phyloP scores from a whole-genome alignment of 2,888 invertebrate genomes.

The Nephrocerus scutellatus region DNA sequence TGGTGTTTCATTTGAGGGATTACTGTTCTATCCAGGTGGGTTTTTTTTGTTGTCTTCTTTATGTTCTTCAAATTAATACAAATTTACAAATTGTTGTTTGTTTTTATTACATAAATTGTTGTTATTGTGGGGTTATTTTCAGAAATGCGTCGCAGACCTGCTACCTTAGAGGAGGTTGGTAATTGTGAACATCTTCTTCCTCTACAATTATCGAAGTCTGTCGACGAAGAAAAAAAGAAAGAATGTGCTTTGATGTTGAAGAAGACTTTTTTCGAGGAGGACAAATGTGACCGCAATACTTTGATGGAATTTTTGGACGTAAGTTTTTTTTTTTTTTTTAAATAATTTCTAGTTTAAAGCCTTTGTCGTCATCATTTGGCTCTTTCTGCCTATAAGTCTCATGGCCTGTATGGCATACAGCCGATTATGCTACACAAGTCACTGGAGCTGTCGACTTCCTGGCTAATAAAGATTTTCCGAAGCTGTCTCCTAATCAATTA shows the following conservation, averaged over 20 bases:
- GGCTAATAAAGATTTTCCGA: too few relatives aligned
- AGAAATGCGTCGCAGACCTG: constrained; percentile 37
- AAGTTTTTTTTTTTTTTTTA: constrained; percentile 1
- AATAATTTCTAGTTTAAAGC: neutral
- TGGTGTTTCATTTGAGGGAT: constrained; percentile 42
- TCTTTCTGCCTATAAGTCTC: too few relatives aligned
- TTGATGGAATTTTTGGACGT: constrained; percentile 41
- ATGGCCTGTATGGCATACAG: too few relatives aligned
- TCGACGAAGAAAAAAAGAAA: constrained; percentile 26
- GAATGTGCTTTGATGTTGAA: constrained; percentile 33
- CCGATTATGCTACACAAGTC: too few relatives aligned
- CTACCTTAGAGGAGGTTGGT: constrained; percentile 37
- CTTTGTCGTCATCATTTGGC: neutral
- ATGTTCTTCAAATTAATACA: too few relatives aligned
- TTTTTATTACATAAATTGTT: too few relatives aligned
- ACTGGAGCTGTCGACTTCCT: too few relatives aligned
- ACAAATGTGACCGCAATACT: constrained; percentile 38
- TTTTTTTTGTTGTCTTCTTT: neutral
- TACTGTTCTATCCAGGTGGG: constrained; percentile 40
- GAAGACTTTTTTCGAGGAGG: constrained; percentile 35
- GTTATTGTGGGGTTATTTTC: neutral
- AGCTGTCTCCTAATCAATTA: too few relatives aligned
- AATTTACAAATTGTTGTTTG: too few relatives aligned
- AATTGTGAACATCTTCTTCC: constrained; percentile 37
- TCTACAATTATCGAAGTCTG: constrained; percentile 28